Evolutionary conservation across 2,797 vertebrate genomes (phyloP).

Genomic region (Paedocypris micromegethes): DNA sequence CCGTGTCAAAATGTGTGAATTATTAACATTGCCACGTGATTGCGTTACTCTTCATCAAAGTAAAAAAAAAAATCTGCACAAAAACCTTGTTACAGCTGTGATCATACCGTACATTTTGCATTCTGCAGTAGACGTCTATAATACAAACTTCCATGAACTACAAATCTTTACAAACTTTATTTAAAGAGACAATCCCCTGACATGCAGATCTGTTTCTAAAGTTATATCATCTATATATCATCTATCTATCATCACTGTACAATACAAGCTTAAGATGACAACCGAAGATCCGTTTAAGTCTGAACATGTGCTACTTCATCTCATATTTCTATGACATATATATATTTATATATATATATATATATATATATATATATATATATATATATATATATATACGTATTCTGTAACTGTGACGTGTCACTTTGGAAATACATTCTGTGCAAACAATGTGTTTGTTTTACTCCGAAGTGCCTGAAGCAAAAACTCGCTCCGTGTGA

Average conservation of each 20-base stretch:
- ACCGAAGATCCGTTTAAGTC: not conserved
- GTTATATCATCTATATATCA: not conserved
- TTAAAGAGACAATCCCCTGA: slow-evolving; percentile 12
- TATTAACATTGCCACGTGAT: too few species aligned
- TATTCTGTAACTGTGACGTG: too few species aligned
- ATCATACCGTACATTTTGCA: not conserved
- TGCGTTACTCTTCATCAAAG: too few species aligned
- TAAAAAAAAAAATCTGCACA: not conserved
- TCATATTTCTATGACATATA: not conserved
- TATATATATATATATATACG: not conserved
- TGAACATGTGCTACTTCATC: slow-evolving; percentile 6
- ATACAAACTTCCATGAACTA: not conserved
- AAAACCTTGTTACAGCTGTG: slow-evolving; percentile 19
- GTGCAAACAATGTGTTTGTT: too few species aligned
- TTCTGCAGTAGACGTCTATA: not conserved
- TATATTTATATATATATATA: not conserved
- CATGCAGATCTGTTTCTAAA: slow-evolving; percentile 26
- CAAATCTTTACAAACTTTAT: slow-evolving; percentile 3
- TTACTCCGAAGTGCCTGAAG: too few species aligned
- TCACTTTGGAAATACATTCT: too few species aligned
- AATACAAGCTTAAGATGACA: not conserved
- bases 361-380: not conserved
- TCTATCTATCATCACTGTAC: slow-evolving; percentile 16
- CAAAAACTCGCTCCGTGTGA: too few species aligned
- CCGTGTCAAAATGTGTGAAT: too few species aligned